phyloP scores from a whole-genome alignment of 2,797 vertebrate species.

The Alauda arvensis region DNA sequence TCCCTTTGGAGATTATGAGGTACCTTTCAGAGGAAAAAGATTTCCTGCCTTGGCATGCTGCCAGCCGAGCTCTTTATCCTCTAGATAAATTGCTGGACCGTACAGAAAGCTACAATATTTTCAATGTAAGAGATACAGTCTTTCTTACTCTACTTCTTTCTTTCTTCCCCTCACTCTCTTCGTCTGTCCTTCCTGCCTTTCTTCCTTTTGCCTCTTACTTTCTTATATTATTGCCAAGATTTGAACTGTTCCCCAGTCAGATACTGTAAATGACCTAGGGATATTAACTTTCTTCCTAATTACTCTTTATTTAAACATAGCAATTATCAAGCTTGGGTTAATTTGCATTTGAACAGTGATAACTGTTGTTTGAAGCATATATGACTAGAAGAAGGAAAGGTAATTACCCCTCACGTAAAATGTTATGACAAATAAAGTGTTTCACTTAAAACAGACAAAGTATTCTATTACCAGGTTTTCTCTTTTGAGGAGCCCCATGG shows the following conservation, averaged over 20 bases:
- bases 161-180: neutral
- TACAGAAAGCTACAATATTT: conserved; percentile 91
- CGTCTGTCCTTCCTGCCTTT: neutral
- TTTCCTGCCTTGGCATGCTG: conserved; percentile 96
- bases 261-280: neutral
- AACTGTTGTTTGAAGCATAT: conserved; percentile 38
- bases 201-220: neutral
- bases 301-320: conserved; percentile 36
- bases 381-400: conserved; percentile 1
- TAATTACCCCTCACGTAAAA: conserved; percentile 38
- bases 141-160: neutral
- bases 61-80: conserved; percentile 92
- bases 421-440: conserved; percentile 29
- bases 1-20: conserved; percentile 91
- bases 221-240: conserved; percentile 21
- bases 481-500: conserved; percentile 15
- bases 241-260: conserved; percentile 21
- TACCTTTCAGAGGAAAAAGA: conserved; percentile 91
- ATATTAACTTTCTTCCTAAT: conserved; percentile 30
- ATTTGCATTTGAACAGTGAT: conserved; percentile 23
- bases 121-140: conserved; percentile 82
- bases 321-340: conserved; percentile 3
- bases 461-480: conserved; percentile 29
- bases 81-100: conserved; percentile 96
- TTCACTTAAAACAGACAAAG: conserved; percentile 33